phyloP scores from a whole-genome alignment of 2,113 vertebrate genomes.

The Gasterosteus aculeatus region DNA sequence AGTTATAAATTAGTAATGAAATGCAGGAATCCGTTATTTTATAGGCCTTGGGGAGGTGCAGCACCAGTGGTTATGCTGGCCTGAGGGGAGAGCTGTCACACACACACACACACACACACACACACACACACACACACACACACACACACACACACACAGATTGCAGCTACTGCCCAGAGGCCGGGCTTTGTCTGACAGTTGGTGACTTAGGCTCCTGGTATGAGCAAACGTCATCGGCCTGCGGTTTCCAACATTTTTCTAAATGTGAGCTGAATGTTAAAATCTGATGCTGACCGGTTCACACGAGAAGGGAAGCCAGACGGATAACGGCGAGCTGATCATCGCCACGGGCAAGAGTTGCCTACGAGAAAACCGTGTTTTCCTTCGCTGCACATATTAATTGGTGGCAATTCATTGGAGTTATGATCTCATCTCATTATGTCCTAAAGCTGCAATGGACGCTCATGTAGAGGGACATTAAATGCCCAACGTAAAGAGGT shows the following conservation, averaged over 20 bases:
- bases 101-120: no score
- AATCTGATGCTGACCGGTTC: constrained; percentile 17
- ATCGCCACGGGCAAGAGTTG: background rate
- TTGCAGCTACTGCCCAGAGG: no score
- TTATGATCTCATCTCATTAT: constrained; percentile 19
- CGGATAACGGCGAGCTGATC: background rate
- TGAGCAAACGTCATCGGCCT: constrained; percentile 19
- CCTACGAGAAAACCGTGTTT: constrained; percentile 1
- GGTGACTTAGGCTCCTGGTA: constrained; percentile 15
- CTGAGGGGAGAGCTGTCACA: no score
- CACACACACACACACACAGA: no score
- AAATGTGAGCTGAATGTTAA: constrained; percentile 13
- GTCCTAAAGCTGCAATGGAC: background rate
- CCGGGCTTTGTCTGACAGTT: no score
- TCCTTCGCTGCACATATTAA: background rate
- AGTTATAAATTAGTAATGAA: no score
- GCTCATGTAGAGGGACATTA: constrained; percentile 18
- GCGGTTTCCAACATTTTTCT: constrained; percentile 22
- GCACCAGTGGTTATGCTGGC: no score
- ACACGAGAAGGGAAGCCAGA: background rate
- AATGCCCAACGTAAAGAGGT: constrained; percentile 7
- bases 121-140: no score
- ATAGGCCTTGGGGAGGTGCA: no score
- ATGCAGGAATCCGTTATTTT: no score
- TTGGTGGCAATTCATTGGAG: constrained; percentile 11